A percentile compares a stretch with the other conserved stretches of the same genome.
phyloP scores from a whole-genome alignment of 2,797 vertebrate species.

The Hoplostethus atlanticus region DNA sequence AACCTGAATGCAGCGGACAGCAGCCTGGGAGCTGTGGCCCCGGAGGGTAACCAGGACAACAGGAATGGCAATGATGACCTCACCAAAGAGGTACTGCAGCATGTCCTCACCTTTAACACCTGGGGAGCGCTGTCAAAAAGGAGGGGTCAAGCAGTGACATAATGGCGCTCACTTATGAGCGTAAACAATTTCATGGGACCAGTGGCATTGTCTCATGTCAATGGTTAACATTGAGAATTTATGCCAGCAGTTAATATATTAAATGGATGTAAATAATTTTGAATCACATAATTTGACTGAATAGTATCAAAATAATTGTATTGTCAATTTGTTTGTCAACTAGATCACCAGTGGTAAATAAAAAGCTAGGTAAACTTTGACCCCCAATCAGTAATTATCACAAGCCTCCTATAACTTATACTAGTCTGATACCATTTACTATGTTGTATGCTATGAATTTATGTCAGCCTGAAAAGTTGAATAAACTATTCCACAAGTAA shows the following conservation, averaged over 20 bases:
- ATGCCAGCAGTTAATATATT: not conserved
- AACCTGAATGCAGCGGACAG: conserved; percentile 90
- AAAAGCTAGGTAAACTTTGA: too few relatives aligned
- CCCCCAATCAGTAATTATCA: too few relatives aligned
- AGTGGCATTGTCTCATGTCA: not conserved
- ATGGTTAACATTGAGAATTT: not conserved
- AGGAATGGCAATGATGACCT: conserved; percentile 90
- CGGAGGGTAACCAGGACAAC: conserved; percentile 88
- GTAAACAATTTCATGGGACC: not conserved
- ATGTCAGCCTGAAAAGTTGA: not conserved
- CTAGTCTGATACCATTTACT: too few relatives aligned
- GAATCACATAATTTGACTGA: not conserved
- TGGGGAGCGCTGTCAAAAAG: conserved; percentile 6
- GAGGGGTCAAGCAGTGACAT: not conserved
- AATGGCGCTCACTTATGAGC: not conserved
- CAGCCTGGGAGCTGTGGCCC: conserved; percentile 92
- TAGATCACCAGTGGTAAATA: too few relatives aligned
- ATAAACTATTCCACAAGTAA: not conserved
- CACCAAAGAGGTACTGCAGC: conserved; percentile 93
- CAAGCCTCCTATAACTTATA: too few relatives aligned
- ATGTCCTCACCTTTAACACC: conserved; percentile 19
- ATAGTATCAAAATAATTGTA: not conserved
- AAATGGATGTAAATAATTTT: not conserved
- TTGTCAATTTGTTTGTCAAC: too few relatives aligned
- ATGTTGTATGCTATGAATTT: too few relatives aligned